Percentiles rank a stretch among this genome's conserved stretches.
Evolutionary conservation across 2,113 vertebrate species (phyloP).

Genomic region (Nannospalax galili): DNA sequence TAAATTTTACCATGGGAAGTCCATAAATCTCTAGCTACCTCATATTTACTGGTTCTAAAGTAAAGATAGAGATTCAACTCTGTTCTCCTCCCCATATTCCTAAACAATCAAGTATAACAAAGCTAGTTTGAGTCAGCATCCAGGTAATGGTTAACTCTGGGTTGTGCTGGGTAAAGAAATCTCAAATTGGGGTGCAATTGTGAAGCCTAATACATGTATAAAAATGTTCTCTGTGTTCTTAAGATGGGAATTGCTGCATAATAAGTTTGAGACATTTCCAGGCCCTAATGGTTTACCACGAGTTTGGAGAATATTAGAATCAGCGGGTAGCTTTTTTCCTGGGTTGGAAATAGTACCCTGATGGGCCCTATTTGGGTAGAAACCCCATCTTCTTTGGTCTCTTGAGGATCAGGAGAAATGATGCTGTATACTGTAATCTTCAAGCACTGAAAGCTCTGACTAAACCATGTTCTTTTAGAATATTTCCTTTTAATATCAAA

Average conservation of each 20-base stretch:
- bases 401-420: not conserved
- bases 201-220: not conserved
- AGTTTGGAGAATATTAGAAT: constrained; percentile 9
- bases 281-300: constrained; percentile 6
- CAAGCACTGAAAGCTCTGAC: not conserved
- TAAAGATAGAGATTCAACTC: not conserved
- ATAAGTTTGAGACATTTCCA: not conserved
- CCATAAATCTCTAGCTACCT: not conserved
- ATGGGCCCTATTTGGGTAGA: not conserved
- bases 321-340: not conserved
- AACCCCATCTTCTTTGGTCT: not conserved
- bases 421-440: not conserved
- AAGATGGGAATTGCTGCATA: not conserved
- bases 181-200: not conserved
- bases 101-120: not conserved
- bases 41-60: not conserved
- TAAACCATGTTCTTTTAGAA: not conserved
- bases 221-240: not conserved
- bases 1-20: not conserved
- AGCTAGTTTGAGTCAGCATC: too few species aligned
- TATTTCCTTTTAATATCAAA: not conserved
- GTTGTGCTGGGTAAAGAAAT: not conserved
- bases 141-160: not conserved
- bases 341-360: not conserved
- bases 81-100: not conserved